Percentiles rank a stretch among this genome's conserved stretches.
phyloP scores from a whole-genome alignment of 2,113 vertebrate species.

The human (Homo sapiens) region GRCh38 chr13:92276501-92277000 shows the following conservation, averaged over 20 bases:
- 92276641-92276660: background rate
- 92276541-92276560: background rate
- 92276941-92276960: background rate
- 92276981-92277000: background rate
- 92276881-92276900: background rate
- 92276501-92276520: background rate
- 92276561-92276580: background rate
- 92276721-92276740: background rate
- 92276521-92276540: constrained; percentile 1
- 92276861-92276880: background rate
- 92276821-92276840: constrained; percentile 22
- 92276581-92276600: background rate
- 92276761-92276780: background rate
- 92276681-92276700: background rate
- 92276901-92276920: background rate
- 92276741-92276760: constrained; percentile 23
- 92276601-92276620: background rate
- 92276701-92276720: constrained; percentile 54
- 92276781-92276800: constrained; percentile 35
- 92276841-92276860: background rate
- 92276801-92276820: background rate
- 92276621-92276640: constrained; percentile 41
- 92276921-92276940: background rate
- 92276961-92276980: background rate
- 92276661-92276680: background rate